Evolutionary conservation across 2,888 invertebrate species (phyloP).

Genomic region (Drosophila ustulata): DNA sequence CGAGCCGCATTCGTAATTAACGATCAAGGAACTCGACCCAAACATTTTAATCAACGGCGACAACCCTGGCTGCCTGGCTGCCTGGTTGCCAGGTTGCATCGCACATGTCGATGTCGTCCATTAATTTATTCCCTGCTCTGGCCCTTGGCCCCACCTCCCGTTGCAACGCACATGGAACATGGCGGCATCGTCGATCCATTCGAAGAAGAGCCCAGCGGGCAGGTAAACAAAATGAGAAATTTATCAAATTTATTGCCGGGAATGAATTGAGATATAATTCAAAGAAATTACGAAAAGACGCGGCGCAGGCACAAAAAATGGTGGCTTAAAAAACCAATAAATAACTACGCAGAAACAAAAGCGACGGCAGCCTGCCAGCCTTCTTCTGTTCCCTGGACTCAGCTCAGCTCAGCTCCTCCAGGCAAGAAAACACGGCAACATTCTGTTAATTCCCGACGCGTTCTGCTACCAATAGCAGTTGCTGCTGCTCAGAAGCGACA

Average conservation of each 20-base stretch:
- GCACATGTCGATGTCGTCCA: conserved; percentile 56
- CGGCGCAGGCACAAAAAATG: conserved; percentile 60
- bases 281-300: conserved; percentile 70
- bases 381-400: conserved; percentile 7
- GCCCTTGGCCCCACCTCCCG: background rate
- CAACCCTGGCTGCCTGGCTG: conserved; percentile 20
- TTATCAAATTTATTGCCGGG: conserved; percentile 75
- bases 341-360: conserved; percentile 58
- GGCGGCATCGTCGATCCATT: conserved; percentile 46
- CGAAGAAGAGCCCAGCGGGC: conserved; percentile 57
- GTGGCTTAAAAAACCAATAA: conserved; percentile 73
- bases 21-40: conserved; percentile 64
- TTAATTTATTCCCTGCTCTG: conserved; percentile 58
- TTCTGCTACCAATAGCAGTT: conserved; percentile 32
- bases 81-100: conserved; percentile 1
- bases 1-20: conserved; percentile 63
- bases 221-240: conserved; percentile 75
- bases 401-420: conserved; percentile 8
- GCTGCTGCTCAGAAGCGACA: conserved; percentile 28
- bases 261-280: conserved; percentile 81
- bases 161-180: conserved; percentile 15
- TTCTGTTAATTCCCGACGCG: conserved; percentile 16
- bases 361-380: conserved; percentile 32
- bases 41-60: conserved; percentile 72
- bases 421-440: conserved; percentile 1